Conservation (phyloP, 2,797 vertebrate species). For the Xenopus petersii region DNA sequence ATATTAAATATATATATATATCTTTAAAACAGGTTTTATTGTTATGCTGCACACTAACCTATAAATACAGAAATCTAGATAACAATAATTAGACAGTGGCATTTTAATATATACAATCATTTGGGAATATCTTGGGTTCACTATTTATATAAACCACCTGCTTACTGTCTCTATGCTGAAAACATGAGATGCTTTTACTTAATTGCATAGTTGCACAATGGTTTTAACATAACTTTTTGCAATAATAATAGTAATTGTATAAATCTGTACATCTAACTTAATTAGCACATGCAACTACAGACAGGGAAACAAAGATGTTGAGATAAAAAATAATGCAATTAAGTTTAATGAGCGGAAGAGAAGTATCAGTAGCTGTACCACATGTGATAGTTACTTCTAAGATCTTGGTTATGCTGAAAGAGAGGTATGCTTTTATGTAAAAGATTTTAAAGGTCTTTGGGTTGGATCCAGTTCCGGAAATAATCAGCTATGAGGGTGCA, state of each 20-base stretch:
- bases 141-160: conserved; percentile 40
- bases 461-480: no score
- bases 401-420: no score
- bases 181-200: conserved; percentile 26
- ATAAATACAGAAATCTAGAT: conserved; percentile 20
- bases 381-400: no score
- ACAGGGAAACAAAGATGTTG: background rate
- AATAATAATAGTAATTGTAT: conserved; percentile 21
- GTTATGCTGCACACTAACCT: background rate
- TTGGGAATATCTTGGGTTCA: conserved; percentile 22
- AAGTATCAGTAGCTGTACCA: no score
- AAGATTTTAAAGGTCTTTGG: no score
- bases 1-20: no score
- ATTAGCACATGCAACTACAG: background rate
- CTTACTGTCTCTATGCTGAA: conserved; percentile 25
- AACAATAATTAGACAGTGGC: conserved; percentile 37
- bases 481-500: no score
- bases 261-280: conserved; percentile 2
- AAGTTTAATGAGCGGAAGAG: no score
- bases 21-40: background rate
- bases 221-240: conserved; percentile 34
- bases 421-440: no score
- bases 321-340: background rate
- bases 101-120: conserved; percentile 43
- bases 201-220: conserved; percentile 29